phyloP scores from a whole-genome alignment of 2,113 vertebrate genomes.

The Dicrurus megarhynchus region DNA sequence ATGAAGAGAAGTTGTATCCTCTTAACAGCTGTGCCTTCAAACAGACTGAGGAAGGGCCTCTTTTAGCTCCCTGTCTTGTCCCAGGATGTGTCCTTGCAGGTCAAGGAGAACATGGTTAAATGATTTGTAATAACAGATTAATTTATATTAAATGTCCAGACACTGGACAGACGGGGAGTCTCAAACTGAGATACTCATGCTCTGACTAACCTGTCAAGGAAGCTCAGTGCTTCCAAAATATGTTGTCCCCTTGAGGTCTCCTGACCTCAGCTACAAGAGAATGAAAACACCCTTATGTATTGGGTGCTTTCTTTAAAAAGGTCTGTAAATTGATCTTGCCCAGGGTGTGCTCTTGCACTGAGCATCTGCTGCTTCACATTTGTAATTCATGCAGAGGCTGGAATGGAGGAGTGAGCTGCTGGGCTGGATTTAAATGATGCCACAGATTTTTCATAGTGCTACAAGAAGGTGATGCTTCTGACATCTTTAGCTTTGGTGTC shows the following conservation, averaged over 20 bases:
- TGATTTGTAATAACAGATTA: not conserved
- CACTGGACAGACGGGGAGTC: not conserved
- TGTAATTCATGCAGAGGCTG: not conserved
- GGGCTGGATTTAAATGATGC: not conserved
- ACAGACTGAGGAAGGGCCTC: not conserved
- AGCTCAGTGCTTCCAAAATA: not conserved
- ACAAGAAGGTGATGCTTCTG: not conserved
- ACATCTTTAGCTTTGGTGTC: not conserved
- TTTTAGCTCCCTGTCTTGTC: not conserved
- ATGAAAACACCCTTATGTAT: not conserved
- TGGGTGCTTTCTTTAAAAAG: not conserved
- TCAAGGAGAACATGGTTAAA: not conserved
- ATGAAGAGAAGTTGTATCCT: not conserved
- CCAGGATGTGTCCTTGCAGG: not conserved
- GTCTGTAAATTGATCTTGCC: not conserved
- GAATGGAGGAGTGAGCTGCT: not conserved
- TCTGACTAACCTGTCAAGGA: not conserved
- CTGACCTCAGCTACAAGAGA: not conserved
- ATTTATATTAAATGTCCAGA: not conserved
- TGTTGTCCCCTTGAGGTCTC: not conserved
- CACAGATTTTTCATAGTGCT: not conserved
- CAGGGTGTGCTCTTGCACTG: not conserved
- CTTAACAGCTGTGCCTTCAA: not conserved
- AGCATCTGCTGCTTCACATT: not conserved
- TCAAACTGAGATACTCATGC: not conserved